A percentile compares a stretch with the other conserved stretches of the same genome.
Evolutionary conservation across 1,140 invertebrate species (phyloP).

Genomic region (Bombus polaris): DNA sequence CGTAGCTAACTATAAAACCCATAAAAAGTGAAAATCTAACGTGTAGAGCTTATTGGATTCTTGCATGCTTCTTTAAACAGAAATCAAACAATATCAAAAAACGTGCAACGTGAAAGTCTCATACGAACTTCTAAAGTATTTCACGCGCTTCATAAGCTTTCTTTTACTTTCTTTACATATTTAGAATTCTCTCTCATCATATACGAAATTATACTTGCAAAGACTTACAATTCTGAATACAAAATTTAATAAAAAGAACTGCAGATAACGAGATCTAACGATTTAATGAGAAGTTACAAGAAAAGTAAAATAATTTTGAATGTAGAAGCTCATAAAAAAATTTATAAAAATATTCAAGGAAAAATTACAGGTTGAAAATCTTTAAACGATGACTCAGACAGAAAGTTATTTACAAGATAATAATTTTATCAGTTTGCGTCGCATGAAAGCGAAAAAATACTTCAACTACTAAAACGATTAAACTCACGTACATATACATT

Average conservation of each 20-base stretch:
- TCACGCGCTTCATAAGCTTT: not conserved
- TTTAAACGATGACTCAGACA: not conserved
- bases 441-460: not conserved
- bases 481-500: not conserved
- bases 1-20: constrained; percentile 10
- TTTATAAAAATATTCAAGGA: not conserved
- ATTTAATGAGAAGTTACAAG: too few species aligned
- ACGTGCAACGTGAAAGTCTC: constrained; percentile 1
- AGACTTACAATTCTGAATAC: not conserved
- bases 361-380: not conserved
- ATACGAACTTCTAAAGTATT: not conserved
- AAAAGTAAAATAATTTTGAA: not conserved
- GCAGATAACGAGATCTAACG: not conserved
- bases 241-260: not conserved
- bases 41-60: not conserved
- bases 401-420: not conserved
- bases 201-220: not conserved
- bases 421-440: not conserved
- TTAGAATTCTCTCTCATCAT: not conserved
- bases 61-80: constrained; percentile 14
- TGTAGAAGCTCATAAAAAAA: too few species aligned
- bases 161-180: not conserved
- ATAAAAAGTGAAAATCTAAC: constrained; percentile 43
- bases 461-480: not conserved
- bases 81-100: not conserved